phyloP scores from a whole-genome alignment of 2,888 invertebrate species.

The Steromphala cineraria region DNA sequence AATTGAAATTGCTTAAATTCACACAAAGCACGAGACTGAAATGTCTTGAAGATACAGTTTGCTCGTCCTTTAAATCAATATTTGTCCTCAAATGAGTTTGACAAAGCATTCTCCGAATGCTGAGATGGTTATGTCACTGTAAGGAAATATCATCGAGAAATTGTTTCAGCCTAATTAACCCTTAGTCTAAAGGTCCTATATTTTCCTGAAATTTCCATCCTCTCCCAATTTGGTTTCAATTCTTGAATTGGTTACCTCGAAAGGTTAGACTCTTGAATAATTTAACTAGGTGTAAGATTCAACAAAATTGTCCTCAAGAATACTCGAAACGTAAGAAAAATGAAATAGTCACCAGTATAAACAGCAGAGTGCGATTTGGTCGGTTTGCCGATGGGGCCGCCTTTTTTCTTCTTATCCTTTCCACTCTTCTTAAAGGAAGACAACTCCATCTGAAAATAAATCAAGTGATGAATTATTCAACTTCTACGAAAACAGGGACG shows the following conservation, averaged over 20 bases:
- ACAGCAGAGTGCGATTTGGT: constrained; percentile 47
- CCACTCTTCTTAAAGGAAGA: constrained; percentile 26
- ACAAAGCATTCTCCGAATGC: no score
- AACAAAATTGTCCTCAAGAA: neutral
- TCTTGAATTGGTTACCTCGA: neutral
- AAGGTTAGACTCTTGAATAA: neutral
- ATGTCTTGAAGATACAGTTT: no score
- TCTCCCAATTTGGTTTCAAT: neutral
- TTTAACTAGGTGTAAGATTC: neutral
- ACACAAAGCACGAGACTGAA: no score
- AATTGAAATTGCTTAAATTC: no score
- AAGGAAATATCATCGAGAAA: no score
- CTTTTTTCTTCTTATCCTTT: constrained; percentile 42
- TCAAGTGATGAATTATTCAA: neutral
- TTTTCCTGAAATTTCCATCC: no score
- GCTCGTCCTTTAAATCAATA: no score
- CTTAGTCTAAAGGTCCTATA: no score
- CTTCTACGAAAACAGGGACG: no score
- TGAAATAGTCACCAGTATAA: constrained; percentile 43
- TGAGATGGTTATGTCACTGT: no score
- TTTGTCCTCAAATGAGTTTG: no score
- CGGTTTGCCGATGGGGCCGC: constrained; percentile 30
- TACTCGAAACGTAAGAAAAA: neutral
- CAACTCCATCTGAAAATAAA: neutral
- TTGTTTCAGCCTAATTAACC: no score